Evolutionary conservation across 2,797 vertebrate genomes (phyloP), one percentile per base, ranked within the genome.

Genomic region (Sebastes matsubarae): DNA sequence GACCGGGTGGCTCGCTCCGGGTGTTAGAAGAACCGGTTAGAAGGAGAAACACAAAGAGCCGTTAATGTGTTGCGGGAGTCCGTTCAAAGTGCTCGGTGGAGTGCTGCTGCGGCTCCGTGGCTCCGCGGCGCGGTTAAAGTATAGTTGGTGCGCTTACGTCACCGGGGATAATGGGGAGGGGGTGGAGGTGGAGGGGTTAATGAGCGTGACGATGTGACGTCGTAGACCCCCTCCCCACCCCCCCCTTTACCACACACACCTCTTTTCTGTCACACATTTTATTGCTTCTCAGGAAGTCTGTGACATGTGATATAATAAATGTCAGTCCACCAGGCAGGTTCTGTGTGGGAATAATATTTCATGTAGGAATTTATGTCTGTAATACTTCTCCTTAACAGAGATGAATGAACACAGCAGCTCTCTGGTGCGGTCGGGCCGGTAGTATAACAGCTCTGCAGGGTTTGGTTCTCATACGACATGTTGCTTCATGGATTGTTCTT

Each of bases 81-180:
- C 12, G 8, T 2, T 30, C 9, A 8, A 36, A 52, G 16, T 25
- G 60, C 60, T 22, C 60, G 13, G 6, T 27, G 69, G 69, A 12
- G 11, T 11, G 29, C 60, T 75, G 75, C n/a, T 75, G 78, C n/a
- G 11, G 60, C 55, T 52, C 38, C 14, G 38, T 1, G 9, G 46
- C 75, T 3, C 38, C 20, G 84, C 63, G 18, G 9, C 24, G 14
- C 16, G 25, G 16, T 79, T 90, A 81, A 84, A 84, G 77, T 75
- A 38, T 38, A 81, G 50, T 81, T 58, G 32, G 30, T 68, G 72
- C 13, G 36, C 30, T 71, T 55, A 86, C 88, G 87, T 89, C 88
- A 92, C 66, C 8, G n/a, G 50, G 16, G 55, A 58, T 52, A 25
- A 70, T 27, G 60, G 34, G 54, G 66, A 38, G 42, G 72, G 74